Evolutionary conservation across 2,797 vertebrate genomes (phyloP).

Genomic region (Argya squamiceps): DNA sequence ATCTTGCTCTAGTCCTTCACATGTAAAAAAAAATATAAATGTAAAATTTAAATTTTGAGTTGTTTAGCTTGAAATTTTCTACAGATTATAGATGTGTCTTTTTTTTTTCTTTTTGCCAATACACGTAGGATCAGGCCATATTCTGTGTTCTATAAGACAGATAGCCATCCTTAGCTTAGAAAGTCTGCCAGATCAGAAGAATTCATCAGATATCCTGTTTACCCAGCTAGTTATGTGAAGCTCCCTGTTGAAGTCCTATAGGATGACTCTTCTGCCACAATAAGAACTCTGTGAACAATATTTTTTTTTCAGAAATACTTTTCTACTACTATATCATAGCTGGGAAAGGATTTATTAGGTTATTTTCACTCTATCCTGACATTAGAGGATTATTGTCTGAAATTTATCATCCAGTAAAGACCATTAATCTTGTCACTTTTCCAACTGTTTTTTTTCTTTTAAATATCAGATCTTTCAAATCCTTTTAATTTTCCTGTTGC

Average conservation of each 20-base stretch:
- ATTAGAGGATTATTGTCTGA: neutral
- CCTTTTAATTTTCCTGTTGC: neutral
- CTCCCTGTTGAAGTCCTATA: neutral
- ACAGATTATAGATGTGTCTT: rapidly evolving
- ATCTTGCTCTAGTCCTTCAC: neutral
- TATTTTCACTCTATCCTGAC: neutral
- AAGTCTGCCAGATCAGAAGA: neutral
- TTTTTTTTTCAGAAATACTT: neutral
- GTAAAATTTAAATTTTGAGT: neutral
- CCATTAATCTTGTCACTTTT: neutral
- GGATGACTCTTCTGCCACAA: neutral
- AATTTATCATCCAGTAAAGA: neutral
- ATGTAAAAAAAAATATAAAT: neutral
- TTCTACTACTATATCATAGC: neutral
- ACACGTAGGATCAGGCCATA: neutral
- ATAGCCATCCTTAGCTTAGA: neutral
- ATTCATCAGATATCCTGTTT: neutral
- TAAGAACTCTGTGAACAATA: neutral
- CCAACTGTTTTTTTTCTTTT: neutral
- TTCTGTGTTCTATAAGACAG: neutral
- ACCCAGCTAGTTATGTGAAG: neutral
- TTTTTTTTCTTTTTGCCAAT: neutral
- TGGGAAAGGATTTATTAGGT: neutral
- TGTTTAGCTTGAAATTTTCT: neutral
- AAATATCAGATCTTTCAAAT: neutral